A percentile compares a stretch with the other conserved stretches of the same genome.
phyloP scores from a whole-genome alignment of 2,888 invertebrate species.

The Germaria angustata region DNA sequence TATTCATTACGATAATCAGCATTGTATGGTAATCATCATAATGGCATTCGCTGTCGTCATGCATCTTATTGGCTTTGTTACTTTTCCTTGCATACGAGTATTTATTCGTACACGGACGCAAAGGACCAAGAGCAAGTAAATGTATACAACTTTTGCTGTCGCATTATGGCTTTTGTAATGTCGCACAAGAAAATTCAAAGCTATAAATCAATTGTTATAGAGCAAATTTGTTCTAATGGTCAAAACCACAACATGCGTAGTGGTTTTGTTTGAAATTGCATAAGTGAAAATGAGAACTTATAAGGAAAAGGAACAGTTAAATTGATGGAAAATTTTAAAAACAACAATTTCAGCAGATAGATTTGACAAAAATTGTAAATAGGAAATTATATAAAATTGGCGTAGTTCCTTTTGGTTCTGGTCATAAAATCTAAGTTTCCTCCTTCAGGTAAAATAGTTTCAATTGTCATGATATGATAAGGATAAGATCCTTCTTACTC shows the following conservation, averaged over 20 bases:
- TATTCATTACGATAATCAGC: conserved; percentile 18
- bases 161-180: conserved; percentile 50
- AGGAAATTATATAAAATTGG: no score
- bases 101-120: not conserved
- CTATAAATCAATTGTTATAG: conserved; percentile 67
- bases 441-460: no score
- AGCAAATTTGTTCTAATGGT: conserved; percentile 67
- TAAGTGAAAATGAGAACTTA: not conserved
- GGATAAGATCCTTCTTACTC: no score
- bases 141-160: conserved; percentile 55
- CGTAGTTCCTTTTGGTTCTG: no score
- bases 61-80: conserved; percentile 19
- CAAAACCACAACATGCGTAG: conserved; percentile 57
- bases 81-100: conserved; percentile 6
- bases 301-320: not conserved
- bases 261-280: not conserved
- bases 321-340: no score
- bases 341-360: no score
- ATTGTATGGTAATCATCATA: conserved; percentile 7
- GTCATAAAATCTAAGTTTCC: no score
- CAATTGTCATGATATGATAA: no score
- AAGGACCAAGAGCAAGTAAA: conserved; percentile 24
- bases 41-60: conserved; percentile 3
- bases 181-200: conserved; percentile 51
- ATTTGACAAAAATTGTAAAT: no score